phyloP scores from a whole-genome alignment of 2,113 vertebrate genomes.

The Hypomesus transpacificus region DNA sequence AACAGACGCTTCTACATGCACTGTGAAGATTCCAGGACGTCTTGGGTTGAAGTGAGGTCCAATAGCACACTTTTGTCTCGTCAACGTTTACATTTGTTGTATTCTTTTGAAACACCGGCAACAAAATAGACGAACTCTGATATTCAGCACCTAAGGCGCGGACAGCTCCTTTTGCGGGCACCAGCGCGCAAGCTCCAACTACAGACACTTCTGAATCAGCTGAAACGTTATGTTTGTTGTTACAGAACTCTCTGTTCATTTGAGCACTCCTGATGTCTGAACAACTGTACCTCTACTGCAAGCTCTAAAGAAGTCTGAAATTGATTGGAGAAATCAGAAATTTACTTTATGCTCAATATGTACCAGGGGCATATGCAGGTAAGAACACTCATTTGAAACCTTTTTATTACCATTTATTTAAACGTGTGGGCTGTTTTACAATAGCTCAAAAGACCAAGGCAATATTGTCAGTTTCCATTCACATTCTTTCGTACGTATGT shows the following conservation, averaged over 20 bases:
- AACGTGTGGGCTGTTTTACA: neutral
- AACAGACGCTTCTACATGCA: conserved; percentile 7
- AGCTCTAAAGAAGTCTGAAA: conserved; percentile 57
- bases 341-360: conserved; percentile 72
- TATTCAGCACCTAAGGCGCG: conserved; percentile 63
- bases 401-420: conserved; percentile 3
- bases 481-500: neutral
- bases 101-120: conserved; percentile 30
- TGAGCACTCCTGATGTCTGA: conserved; percentile 39
- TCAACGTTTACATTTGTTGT: neutral
- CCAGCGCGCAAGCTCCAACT: neutral
- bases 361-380: conserved; percentile 82
- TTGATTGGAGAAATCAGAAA: conserved; percentile 49
- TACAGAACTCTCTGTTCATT: conserved; percentile 32
- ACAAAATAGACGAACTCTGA: conserved; percentile 36
- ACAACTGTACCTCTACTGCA: conserved; percentile 17
- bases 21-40: conserved; percentile 14
- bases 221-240: conserved; percentile 30
- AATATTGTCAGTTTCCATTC: neutral
- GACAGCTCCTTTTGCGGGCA: conserved; percentile 55
- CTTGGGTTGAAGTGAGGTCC: conserved; percentile 27
- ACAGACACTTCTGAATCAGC: conserved; percentile 2
- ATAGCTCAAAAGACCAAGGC: neutral
- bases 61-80: conserved; percentile 18
- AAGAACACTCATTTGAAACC: conserved; percentile 38